phyloP scores from a whole-genome alignment of 2,113 vertebrate species.

The Indicator maculatus region DNA sequence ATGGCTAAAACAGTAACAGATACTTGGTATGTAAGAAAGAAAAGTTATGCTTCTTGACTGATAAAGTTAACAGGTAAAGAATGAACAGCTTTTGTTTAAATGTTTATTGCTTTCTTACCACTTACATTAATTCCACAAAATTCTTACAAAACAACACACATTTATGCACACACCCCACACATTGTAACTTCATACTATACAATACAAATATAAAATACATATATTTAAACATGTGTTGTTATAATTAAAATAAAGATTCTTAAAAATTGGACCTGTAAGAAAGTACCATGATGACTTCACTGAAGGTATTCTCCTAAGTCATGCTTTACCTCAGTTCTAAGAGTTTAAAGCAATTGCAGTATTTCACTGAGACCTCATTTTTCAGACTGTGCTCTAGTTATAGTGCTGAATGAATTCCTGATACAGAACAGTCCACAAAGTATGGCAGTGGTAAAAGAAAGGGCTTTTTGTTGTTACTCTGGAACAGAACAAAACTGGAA shows the following conservation, averaged over 20 bases:
- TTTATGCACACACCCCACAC: fast-evolving
- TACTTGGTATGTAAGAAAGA: background rate
- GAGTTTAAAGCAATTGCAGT: background rate
- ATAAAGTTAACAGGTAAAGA: background rate
- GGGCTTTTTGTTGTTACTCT: background rate
- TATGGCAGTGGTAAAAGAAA: background rate
- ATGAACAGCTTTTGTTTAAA: background rate
- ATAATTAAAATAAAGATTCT: background rate
- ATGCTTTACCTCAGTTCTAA: background rate
- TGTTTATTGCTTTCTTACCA: background rate
- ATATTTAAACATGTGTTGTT: background rate
- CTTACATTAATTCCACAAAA: background rate
- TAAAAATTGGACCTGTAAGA: background rate
- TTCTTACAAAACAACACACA: background rate
- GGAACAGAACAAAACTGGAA: background rate
- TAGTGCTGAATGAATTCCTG: background rate
- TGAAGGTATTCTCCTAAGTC: background rate
- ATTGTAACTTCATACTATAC: background rate
- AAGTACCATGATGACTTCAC: background rate
- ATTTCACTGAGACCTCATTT: background rate
- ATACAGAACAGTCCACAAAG: background rate
- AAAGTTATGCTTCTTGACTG: background rate
- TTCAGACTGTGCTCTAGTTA: background rate
- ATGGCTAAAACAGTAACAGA: background rate
- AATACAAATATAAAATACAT: no score